These are phyloP conservation scores for Pygocentrus nattereri DNA, from an alignment of 2,797 vertebrate genomes.

Conservation along the genomic window DNA sequence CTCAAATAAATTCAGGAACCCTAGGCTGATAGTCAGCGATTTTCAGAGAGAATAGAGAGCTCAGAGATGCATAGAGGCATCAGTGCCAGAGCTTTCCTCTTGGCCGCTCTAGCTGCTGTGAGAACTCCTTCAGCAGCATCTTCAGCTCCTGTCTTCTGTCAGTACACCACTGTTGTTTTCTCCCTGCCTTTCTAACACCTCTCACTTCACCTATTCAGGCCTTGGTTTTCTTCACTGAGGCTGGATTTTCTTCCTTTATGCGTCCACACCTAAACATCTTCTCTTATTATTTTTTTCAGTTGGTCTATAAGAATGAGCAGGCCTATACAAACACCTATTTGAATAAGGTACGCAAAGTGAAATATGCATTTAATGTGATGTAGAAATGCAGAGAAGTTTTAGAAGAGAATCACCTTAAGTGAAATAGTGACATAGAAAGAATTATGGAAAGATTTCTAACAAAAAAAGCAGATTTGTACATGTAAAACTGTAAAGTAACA, in stretches of 20 bases:
- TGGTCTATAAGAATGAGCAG: background rate
- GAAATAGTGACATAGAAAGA: no score
- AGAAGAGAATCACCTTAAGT: no score
- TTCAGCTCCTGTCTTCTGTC: background rate
- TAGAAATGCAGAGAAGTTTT: no score
- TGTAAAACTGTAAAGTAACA: no score
- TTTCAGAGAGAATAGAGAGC: conserved; percentile 16
- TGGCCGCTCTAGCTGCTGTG: conserved; percentile 1
- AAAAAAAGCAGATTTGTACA: no score
- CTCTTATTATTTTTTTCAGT: background rate
- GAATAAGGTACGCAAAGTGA: no score
- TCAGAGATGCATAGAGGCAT: background rate
- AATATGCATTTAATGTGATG: no score
- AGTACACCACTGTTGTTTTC: conserved; percentile 6
- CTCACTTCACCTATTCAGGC: background rate
- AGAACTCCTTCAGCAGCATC: conserved; percentile 5
- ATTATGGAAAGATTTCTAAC: no score
- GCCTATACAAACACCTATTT: background rate
- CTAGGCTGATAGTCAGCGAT: conserved; percentile 9
- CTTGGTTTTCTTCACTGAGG: conserved; percentile 6
- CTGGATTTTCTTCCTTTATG: background rate
- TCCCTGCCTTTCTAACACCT: background rate
- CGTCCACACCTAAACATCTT: background rate
- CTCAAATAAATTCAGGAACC: conserved; percentile 11
- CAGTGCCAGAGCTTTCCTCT: conserved; percentile 13